Conservation (phyloP, 2,888 invertebrate genomes). For the Parapristionchus giblindavisi region DNA sequence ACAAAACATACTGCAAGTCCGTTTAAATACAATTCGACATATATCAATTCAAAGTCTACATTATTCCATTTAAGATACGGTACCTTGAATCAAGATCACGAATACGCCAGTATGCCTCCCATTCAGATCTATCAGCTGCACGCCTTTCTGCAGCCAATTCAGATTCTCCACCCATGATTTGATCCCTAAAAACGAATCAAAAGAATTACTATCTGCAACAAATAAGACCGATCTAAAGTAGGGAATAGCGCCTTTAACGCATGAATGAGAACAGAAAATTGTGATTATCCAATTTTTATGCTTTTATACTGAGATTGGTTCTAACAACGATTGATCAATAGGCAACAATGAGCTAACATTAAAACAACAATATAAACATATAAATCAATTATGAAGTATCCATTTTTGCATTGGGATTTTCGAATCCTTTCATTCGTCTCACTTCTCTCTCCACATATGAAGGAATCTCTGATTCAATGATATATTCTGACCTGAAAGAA, state of each 20-base stretch:
- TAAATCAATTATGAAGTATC: conserved; percentile 14
- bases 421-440: conserved; percentile 34
- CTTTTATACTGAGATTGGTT: background rate
- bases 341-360: conserved; percentile 4
- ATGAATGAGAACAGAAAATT: background rate
- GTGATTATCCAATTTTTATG: background rate
- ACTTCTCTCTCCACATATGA: conserved; percentile 41
- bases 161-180: conserved; percentile 50
- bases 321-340: conserved; percentile 8
- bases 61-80: background rate
- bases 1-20: background rate
- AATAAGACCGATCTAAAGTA: background rate
- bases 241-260: conserved; percentile 24
- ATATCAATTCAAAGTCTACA: background rate
- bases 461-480: conserved; percentile 47
- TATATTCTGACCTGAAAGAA: conserved; percentile 47
- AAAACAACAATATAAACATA: conserved; percentile 11
- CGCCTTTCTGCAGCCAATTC: conserved; percentile 49
- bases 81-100: conserved; percentile 57
- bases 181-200: too few relatives aligned
- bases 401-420: conserved; percentile 25
- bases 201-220: too few relatives aligned
- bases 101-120: conserved; percentile 67
- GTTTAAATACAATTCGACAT: background rate
- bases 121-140: conserved; percentile 59